A percentile compares a stretch with the other conserved stretches of the same genome.
These are phyloP conservation scores for Apodemia mormo DNA, from an alignment of 2,888 invertebrate genomes.

Conservation along the genomic window DNA sequence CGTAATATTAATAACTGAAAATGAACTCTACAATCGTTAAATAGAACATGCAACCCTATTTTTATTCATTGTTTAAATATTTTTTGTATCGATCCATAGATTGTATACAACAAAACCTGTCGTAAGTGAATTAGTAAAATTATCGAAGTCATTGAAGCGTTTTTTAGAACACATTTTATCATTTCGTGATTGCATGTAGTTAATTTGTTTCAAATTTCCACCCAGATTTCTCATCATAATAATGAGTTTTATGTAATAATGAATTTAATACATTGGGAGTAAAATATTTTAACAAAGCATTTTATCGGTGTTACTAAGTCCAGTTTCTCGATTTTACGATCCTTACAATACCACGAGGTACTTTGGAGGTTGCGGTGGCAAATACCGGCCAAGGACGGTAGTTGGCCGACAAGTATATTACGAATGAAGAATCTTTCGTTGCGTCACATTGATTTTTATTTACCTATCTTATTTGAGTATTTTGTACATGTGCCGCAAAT, in stretches of 20 bases:
- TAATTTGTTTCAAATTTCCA: background rate
- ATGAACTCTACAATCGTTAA: background rate
- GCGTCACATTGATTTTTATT: too few species aligned
- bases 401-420: too few species aligned
- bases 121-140: background rate
- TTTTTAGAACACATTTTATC: constrained; percentile 1
- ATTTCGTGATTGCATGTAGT: background rate
- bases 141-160: constrained; percentile 10
- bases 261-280: too few species aligned
- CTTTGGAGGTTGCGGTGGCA: constrained; percentile 11
- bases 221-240: background rate
- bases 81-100: background rate
- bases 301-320: too few species aligned
- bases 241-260: background rate
- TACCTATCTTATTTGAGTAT: too few species aligned
- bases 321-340: constrained; percentile 11
- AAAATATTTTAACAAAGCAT: too few species aligned
- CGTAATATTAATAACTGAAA: too few species aligned
- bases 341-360: background rate
- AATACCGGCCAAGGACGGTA: background rate
- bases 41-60: background rate
- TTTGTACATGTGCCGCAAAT: too few species aligned
- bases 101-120: background rate
- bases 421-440: too few species aligned
- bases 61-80: background rate